Evolutionary conservation across 2,797 vertebrate species (phyloP).

Genomic region (Pitangus sulphuratus): DNA sequence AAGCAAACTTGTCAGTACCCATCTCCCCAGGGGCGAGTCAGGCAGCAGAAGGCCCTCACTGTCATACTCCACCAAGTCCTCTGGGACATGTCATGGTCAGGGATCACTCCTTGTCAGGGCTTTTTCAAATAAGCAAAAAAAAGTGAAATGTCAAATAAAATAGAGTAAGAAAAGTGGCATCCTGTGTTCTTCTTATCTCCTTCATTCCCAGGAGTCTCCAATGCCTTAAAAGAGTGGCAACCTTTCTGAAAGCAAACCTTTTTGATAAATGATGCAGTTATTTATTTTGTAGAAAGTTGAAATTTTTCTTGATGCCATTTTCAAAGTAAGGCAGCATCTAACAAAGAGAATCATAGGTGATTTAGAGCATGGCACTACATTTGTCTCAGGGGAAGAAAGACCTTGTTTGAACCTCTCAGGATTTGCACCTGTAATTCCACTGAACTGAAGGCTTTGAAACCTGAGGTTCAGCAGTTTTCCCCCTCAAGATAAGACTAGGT

Average conservation of each 20-base stretch:
- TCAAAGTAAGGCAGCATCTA: slow-evolving; percentile 41
- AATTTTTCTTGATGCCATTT: background rate
- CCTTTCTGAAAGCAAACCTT: slow-evolving; percentile 24
- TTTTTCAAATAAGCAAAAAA: background rate
- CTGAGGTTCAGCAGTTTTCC: slow-evolving; percentile 50
- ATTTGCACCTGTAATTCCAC: slow-evolving; percentile 36
- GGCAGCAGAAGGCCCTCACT: background rate
- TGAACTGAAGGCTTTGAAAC: slow-evolving; percentile 38
- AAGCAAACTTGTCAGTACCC: background rate
- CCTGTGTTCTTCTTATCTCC: background rate
- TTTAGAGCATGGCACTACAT: slow-evolving; percentile 39
- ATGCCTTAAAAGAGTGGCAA: background rate
- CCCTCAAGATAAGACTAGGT: slow-evolving; percentile 65
- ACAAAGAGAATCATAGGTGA: slow-evolving; percentile 20
- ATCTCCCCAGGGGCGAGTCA: rapidly evolving
- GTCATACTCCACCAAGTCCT: background rate
- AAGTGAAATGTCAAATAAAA: slow-evolving; percentile 23
- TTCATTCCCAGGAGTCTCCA: background rate
- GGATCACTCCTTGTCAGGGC: background rate
- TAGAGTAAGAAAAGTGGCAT: background rate
- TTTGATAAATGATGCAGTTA: slow-evolving; percentile 49
- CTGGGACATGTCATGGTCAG: background rate
- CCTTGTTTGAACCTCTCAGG: slow-evolving; percentile 42
- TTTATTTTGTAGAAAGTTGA: slow-evolving; percentile 51
- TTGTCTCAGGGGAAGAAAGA: slow-evolving; percentile 35